Conservation (phyloP, 1,140 invertebrate genomes). For the Palaemon carinicauda region DNA sequence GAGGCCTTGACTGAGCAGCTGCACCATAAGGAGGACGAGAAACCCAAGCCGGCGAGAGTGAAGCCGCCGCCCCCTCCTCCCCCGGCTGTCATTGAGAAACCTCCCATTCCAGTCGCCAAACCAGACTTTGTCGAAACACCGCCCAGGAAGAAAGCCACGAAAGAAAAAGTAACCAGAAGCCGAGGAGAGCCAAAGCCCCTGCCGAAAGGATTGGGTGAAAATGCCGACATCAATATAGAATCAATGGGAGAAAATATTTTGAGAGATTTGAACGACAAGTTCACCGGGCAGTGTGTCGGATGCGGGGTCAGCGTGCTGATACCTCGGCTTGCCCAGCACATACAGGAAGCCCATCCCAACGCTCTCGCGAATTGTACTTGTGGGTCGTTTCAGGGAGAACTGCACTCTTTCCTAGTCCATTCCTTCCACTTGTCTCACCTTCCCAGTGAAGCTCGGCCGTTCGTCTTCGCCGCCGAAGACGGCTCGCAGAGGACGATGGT, state of each 20-base stretch:
- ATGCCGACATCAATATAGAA: slow-evolving; percentile 55
- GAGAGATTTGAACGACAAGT: slow-evolving; percentile 57
- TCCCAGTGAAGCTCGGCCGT: slow-evolving; percentile 56
- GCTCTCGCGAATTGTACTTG: slow-evolving; percentile 50
- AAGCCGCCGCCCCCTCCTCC: background rate
- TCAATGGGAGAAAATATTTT: slow-evolving; percentile 58
- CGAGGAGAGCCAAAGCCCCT: slow-evolving; percentile 31
- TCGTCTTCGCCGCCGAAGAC: slow-evolving; percentile 38
- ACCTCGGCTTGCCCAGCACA: slow-evolving; percentile 29
- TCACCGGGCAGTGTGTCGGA: slow-evolving; percentile 53
- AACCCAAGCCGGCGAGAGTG: background rate
- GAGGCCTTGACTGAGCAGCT: slow-evolving; percentile 34
- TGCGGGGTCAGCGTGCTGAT: slow-evolving; percentile 57
- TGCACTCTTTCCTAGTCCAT: slow-evolving; percentile 54
- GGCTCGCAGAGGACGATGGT: slow-evolving; percentile 41
- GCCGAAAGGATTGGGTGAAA: slow-evolving; percentile 55
- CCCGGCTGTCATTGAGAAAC: background rate
- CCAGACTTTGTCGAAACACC: background rate
- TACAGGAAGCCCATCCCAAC: slow-evolving; percentile 44
- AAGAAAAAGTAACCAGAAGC: background rate
- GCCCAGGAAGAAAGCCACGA: background rate
- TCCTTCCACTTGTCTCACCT: slow-evolving; percentile 59
- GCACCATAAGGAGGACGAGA: slow-evolving; percentile 10
- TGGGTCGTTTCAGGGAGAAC: slow-evolving; percentile 52
- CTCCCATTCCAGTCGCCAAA: background rate